A percentile compares a stretch with the other conserved stretches of the same genome.
Conservation (phyloP, 2,113 vertebrate genomes). For the Calcarius ornatus region DNA sequence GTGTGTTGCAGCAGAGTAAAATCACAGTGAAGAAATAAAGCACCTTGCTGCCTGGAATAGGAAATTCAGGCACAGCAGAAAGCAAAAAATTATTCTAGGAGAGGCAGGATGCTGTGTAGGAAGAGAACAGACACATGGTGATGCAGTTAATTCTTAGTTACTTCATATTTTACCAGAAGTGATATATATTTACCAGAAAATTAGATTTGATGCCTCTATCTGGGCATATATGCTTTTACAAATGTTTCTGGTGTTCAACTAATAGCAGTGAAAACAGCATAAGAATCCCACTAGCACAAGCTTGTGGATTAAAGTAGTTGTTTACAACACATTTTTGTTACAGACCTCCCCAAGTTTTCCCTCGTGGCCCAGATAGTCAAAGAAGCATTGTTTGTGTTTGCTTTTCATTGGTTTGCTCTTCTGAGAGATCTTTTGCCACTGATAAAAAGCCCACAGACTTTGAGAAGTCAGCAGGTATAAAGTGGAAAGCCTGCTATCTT, state of each 20-base stretch:
- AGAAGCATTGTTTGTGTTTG: background rate
- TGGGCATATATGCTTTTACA: background rate
- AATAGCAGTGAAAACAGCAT: background rate
- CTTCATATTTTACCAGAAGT: conserved; percentile 3
- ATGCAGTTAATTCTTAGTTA: background rate
- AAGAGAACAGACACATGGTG: background rate
- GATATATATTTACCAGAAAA: conserved; percentile 31
- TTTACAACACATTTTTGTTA: background rate
- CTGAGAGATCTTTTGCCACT: background rate
- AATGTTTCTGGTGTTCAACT: background rate
- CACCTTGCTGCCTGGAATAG: background rate
- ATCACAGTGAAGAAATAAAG: background rate
- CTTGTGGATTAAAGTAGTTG: background rate
- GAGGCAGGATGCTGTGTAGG: background rate
- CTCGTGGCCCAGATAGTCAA: background rate
- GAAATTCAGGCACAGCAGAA: conserved; percentile 3
- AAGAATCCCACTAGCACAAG: background rate
- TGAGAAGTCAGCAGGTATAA: background rate
- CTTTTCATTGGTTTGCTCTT: background rate
- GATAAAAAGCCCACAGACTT: background rate
- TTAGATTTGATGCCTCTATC: background rate
- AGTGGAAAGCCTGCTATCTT: background rate
- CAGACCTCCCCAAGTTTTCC: background rate
- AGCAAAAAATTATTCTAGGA: background rate
- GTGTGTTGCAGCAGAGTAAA: background rate